Base-by-base conservation (phyloP, 2,888 invertebrate species). In the Leuctra nigra region DNA sequence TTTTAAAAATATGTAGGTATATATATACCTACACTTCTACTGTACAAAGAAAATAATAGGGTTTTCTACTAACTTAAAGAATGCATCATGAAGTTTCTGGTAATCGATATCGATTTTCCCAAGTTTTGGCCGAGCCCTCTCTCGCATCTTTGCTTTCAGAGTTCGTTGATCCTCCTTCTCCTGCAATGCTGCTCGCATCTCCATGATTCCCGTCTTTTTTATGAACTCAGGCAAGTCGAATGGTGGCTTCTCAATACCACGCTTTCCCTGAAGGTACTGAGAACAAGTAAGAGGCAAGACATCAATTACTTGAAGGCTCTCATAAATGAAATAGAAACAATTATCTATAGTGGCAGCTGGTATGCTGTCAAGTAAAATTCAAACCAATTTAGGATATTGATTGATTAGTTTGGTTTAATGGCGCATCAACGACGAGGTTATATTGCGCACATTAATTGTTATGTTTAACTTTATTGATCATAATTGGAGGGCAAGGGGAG, bases 61-160 rank as follows among this genome's bases (percentile, higher is more conserved):
- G 11, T 11, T 29, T 7, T 29, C 6, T 7, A 72, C 76, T 73
- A 67, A 84, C 81, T 91, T 91, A 78, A 99, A 99, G 76, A 99
- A 99, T 0, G 99, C 99, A 69, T 99, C 99, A 67, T 99, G 99
- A 22, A 99, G 75, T 69, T 99, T 99, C 73, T 99, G 98, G 71
- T 99, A 99, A 75, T 99, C 99, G 63, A 99, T 99, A 71, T 99
- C 99, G 66, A 99, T 99, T 77, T 98, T 98, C 29, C 99, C 99
- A 68, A 99, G 83, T 73, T 99, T 99, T 0, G 99, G 99, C 20
- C 99, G 80, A 0, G 96, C 86, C 59, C 95, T 82, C 70, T 99
- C 99, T 20, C 98, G 78, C 96, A 97, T 97, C 76, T 97, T 98
- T 0, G 96, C 91, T 70, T 98, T 98, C 1, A 96, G 73, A 0